Base-by-base conservation (phyloP, 2,888 invertebrate species). In the Pseudoips prasinana region DNA sequence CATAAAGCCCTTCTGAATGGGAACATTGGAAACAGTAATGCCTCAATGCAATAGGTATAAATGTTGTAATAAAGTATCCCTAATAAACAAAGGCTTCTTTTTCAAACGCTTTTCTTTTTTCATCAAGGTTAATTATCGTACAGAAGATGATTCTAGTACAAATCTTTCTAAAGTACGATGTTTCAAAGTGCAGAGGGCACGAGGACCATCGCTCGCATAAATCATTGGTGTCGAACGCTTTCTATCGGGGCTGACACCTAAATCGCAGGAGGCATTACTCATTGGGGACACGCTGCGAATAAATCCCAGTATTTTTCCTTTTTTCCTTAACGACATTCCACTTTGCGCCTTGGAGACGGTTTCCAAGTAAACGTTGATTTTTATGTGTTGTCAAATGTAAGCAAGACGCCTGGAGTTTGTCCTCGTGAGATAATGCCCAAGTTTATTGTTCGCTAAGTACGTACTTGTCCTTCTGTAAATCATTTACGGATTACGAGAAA, bases 201-300 rank as follows among this genome's bases (percentile, higher is more conserved):
- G 20, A 29, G 32, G 33, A 52, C 42, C 34, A 41, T 25, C 11
- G 25, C 24, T 35, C 30, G 35, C 42, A 64, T 59, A 64, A 64
- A 63, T 64, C 63, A 64, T 59, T 59, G 56, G 45, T 55, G 43
- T 52, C 56, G 52, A 50, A 60, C 49, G 58, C 48, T 33, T 45
- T 51, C 55, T 48, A 48, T 64, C 64, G 58, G 54, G 54, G 47
- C 56, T 66, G 58, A 57, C 63, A 61, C 52, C 55, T 62, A 66
- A 71, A 73, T 75, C 73, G 66, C 62, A 57, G 55, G 58, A 61
- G 66, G 58, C 72, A 76, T 77, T 72, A 74, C 61, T 75, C 73
- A 76, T 70, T 64, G 65, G 66, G 64, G 66, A 67, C 66, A 54
- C 56, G 54, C 52, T 38, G 44, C 49, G 60, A 64, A 64, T 62